Conservation (phyloP, 1,140 invertebrate species). For the Acromyrmex echinatior region DNA sequence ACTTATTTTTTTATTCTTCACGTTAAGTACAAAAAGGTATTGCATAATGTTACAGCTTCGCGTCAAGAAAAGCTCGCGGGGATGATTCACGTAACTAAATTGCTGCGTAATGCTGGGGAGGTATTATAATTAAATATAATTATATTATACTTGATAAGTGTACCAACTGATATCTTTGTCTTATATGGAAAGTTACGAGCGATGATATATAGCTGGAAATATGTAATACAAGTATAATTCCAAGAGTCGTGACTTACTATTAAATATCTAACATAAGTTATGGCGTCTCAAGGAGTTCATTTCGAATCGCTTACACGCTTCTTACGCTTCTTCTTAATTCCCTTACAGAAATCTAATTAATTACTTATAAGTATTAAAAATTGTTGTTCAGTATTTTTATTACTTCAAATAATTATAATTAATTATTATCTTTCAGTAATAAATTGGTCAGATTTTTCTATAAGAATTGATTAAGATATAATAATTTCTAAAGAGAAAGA, state of each 20-base stretch:
- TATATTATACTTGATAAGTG: conserved; percentile 35
- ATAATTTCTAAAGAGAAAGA: neutral
- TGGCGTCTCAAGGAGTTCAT: neutral
- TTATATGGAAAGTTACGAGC: conserved; percentile 1
- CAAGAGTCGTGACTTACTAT: neutral
- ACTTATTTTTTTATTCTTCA: neutral
- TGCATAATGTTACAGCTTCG: conserved; percentile 33
- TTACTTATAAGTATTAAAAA: too few relatives aligned
- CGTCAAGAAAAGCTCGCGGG: conserved; percentile 27
- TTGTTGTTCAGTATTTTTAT: too few relatives aligned
- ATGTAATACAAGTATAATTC: conserved; percentile 5
- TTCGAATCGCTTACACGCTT: neutral
- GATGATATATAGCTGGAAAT: conserved; percentile 10
- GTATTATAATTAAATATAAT: conserved; percentile 53
- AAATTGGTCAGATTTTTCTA: too few relatives aligned
- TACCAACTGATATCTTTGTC: conserved; percentile 20
- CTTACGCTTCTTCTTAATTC: neutral
- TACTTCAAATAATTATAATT: too few relatives aligned
- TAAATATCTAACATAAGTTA: neutral
- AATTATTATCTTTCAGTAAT: too few relatives aligned
- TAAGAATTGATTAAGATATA: too few relatives aligned
- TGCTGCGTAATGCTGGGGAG: conserved; percentile 31
- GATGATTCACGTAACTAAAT: conserved; percentile 39
- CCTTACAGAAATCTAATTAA: neutral
- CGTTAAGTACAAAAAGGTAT: neutral